phyloP scores from a whole-genome alignment of 2,113 vertebrate species.

The Pachypanchax playfairii region DNA sequence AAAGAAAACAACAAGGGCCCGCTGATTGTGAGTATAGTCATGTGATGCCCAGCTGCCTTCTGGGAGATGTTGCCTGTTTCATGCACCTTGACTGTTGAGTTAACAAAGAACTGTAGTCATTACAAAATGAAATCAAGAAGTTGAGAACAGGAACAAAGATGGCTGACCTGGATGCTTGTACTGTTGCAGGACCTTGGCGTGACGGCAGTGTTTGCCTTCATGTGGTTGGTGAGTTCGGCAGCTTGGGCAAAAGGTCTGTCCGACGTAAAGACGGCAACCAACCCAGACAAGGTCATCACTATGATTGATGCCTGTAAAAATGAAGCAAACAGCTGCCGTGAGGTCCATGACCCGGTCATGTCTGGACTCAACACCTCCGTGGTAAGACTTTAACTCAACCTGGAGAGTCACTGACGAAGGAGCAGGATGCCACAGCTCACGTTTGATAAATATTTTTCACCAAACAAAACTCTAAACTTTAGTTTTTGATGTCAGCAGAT shows the following conservation, averaged over 20 bases:
- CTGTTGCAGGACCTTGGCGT: slow-evolving; percentile 77
- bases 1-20: slow-evolving; percentile 90
- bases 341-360: slow-evolving; percentile 85
- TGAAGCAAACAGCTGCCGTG: slow-evolving; percentile 76
- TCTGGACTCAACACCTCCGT: slow-evolving; percentile 91
- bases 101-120: too few relatives aligned
- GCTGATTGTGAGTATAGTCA: slow-evolving; percentile 79
- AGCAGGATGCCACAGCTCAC: too few relatives aligned
- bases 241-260: slow-evolving; percentile 92
- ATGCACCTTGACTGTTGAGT: too few relatives aligned
- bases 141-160: too few relatives aligned
- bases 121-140: too few relatives aligned
- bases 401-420: too few relatives aligned
- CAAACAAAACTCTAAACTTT: too few relatives aligned
- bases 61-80: neutral
- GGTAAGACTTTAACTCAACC: slow-evolving; percentile 69
- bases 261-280: slow-evolving; percentile 84
- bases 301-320: slow-evolving; percentile 69
- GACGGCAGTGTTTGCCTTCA: slow-evolving; percentile 86
- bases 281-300: slow-evolving; percentile 83
- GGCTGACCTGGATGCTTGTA: neutral
- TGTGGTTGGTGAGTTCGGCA: slow-evolving; percentile 89
- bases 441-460: too few relatives aligned
- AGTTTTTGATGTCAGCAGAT: too few relatives aligned
- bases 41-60: neutral